These are phyloP conservation scores for Pedionomus torquatus DNA, from an alignment of 2,113 vertebrate genomes.

Conservation along the genomic window DNA sequence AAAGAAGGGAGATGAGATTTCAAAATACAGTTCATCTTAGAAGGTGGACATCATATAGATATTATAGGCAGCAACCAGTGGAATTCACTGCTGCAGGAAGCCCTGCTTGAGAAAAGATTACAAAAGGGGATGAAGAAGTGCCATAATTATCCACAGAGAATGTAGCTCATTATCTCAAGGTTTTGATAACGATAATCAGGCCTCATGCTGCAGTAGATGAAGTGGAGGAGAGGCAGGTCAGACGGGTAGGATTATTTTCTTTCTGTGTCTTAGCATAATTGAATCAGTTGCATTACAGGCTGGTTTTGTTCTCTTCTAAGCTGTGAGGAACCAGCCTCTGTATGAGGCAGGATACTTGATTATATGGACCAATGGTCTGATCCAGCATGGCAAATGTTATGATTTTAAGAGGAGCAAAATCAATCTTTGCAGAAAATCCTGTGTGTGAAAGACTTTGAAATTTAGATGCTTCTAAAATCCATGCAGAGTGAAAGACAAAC, in stretches of 20 bases:
- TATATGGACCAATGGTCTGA: constrained; percentile 38
- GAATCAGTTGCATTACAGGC: neutral
- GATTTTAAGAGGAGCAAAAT: constrained; percentile 6
- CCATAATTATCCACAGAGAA: neutral
- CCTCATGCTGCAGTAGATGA: neutral
- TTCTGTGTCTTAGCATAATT: neutral
- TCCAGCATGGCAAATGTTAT: constrained; percentile 9
- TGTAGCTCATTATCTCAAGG: neutral
- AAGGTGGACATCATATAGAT: neutral
- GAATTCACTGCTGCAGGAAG: neutral
- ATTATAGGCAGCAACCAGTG: neutral
- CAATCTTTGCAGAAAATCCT: constrained; percentile 30
- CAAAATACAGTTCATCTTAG: neutral
- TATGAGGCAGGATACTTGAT: neutral
- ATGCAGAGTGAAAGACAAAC: constrained; percentile 36
- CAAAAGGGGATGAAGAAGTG: neutral
- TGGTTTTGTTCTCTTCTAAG: constrained; percentile 16
- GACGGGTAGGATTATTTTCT: neutral
- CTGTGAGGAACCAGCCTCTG: neutral
- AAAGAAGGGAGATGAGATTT: neutral
- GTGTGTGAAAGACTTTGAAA: constrained; percentile 32
- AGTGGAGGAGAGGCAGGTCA: neutral
- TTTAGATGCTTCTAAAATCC: constrained; percentile 13
- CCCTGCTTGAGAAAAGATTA: neutral
- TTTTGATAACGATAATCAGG: neutral